Evolutionary conservation across 2,113 vertebrate genomes (phyloP).

Genomic region (Todiramphus saurophagus): DNA sequence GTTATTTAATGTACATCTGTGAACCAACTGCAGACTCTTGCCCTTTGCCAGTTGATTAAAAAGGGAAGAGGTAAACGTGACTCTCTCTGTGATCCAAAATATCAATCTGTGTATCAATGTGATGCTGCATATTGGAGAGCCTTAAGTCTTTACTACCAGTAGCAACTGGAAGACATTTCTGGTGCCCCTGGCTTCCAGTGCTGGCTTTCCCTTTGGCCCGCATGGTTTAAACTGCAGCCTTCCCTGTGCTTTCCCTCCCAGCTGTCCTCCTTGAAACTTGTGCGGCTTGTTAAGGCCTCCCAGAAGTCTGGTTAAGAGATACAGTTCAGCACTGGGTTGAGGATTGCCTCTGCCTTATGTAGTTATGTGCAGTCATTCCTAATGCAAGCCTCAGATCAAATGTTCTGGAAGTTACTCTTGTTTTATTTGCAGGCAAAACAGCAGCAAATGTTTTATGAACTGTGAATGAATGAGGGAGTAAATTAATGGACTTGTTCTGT

Average conservation of each 20-base stretch:
- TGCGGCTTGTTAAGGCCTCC: not conserved
- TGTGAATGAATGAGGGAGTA: not conserved
- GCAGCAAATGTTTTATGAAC: not conserved
- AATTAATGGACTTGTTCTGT: not conserved
- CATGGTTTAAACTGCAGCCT: not conserved
- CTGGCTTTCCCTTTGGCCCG: not conserved
- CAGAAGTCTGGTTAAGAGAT: not conserved
- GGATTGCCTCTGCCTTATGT: too few relatives aligned
- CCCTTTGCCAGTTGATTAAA: not conserved
- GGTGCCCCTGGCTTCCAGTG: not conserved
- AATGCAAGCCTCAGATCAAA: not conserved
- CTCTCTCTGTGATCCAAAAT: not conserved
- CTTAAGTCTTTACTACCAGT: not conserved
- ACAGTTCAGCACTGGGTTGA: not conserved
- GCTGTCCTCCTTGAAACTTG: not conserved
- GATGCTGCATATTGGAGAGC: not conserved
- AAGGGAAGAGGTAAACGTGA: not conserved
- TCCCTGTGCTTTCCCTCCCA: not conserved
- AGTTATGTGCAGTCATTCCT: accelerated
- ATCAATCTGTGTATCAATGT: not conserved
- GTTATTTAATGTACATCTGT: not conserved
- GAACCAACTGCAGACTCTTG: not conserved
- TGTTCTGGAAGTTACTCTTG: not conserved
- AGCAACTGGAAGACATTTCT: not conserved
- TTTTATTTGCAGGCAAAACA: not conserved